Evolutionary conservation across 2,797 vertebrate species (phyloP).

Genomic region (Netta rufina): DNA sequence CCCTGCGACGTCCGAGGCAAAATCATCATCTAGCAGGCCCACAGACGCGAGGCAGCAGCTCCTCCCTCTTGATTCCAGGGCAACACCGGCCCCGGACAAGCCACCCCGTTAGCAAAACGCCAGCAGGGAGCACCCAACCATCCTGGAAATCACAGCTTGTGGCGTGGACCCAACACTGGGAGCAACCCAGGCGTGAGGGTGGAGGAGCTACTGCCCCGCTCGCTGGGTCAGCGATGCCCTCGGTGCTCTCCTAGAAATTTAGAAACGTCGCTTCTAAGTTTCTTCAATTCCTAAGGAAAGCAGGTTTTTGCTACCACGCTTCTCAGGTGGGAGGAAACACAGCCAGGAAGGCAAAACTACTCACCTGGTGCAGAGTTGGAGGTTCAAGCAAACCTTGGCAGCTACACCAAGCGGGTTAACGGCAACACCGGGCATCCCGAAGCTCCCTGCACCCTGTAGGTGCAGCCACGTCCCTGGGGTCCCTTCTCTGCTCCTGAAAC

Average conservation of each 20-base stretch:
- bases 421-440: no score
- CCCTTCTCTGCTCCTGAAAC: no score
- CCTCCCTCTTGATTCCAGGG: background rate
- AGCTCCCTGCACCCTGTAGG: no score
- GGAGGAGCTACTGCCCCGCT: background rate
- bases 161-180: background rate
- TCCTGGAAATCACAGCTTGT: background rate
- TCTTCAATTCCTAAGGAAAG: background rate
- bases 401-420: no score
- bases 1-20: background rate
- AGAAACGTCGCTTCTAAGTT: no score
- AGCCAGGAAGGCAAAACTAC: no score
- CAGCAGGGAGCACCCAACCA: background rate
- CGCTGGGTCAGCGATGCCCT: no score
- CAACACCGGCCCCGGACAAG: background rate
- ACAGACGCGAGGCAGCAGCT: background rate
- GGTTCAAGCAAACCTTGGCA: no score
- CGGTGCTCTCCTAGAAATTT: no score
- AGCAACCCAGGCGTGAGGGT: background rate
- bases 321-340: background rate
- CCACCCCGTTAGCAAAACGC: background rate
- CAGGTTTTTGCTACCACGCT: background rate
- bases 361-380: no score
- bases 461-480: no score
- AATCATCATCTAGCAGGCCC: background rate